Evolutionary conservation across 2,797 vertebrate genomes (phyloP).

Genomic region (Diglossa cyanea): DNA sequence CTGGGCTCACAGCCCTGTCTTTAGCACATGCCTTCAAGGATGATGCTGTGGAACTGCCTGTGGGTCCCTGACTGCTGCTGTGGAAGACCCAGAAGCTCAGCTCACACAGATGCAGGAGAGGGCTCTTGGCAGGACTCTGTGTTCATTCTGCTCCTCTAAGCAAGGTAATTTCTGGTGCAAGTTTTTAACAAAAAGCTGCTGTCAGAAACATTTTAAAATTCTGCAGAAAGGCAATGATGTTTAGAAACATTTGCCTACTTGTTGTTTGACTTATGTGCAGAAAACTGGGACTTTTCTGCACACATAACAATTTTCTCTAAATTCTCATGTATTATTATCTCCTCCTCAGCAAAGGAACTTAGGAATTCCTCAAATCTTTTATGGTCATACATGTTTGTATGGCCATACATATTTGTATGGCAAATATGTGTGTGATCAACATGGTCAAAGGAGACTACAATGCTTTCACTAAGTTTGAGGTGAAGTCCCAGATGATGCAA

Average conservation of each 20-base stretch:
- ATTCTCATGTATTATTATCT: background rate
- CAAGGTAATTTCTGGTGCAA: background rate
- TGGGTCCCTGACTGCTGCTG: background rate
- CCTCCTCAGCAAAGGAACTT: background rate
- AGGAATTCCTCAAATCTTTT: background rate
- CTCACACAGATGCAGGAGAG: rapidly evolving
- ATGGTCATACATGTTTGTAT: background rate
- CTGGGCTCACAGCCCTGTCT: background rate
- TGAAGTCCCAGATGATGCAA: background rate
- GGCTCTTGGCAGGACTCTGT: background rate
- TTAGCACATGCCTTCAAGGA: background rate
- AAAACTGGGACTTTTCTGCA: background rate
- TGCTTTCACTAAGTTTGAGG: background rate
- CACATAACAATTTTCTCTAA: background rate
- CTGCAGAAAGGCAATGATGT: background rate
- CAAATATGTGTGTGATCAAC: background rate
- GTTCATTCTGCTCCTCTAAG: background rate
- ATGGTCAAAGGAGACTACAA: background rate
- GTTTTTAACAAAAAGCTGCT: background rate
- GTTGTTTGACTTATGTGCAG: background rate
- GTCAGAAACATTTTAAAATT: background rate
- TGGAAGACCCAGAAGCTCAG: background rate
- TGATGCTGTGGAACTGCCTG: background rate
- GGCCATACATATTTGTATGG: background rate
- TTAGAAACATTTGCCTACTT: background rate